Evolutionary conservation across 2,113 vertebrate species (phyloP).

Genomic region (Bujurquina vittata): DNA sequence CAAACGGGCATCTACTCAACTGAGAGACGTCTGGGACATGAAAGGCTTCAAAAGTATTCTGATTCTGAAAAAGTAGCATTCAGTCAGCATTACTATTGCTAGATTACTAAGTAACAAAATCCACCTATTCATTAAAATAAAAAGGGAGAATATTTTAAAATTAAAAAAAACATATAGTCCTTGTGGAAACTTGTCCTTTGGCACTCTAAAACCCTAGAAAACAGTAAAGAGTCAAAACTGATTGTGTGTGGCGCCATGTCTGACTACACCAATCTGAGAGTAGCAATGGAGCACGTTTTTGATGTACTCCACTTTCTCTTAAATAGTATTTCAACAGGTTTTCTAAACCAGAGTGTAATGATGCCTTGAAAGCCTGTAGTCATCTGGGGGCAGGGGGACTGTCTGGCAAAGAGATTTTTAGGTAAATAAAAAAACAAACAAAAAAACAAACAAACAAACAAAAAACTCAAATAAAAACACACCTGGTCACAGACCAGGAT

Average conservation of each 20-base stretch:
- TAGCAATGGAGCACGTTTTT: constrained; percentile 16
- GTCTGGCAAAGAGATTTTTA: constrained; percentile 44
- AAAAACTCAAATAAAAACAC: constrained; percentile 51
- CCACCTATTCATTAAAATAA: too few relatives aligned
- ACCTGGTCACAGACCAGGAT: constrained; percentile 62
- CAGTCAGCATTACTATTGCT: too few relatives aligned
- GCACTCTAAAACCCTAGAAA: neutral
- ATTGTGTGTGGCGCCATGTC: neutral
- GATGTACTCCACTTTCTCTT: constrained; percentile 34
- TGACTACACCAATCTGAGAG: neutral
- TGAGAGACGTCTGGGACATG: too few relatives aligned
- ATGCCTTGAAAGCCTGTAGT: constrained; percentile 42
- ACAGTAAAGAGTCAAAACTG: neutral
- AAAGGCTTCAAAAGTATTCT: too few relatives aligned
- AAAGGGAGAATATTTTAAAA: too few relatives aligned
- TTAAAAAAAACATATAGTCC: too few relatives aligned
- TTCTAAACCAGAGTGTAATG: constrained; percentile 29
- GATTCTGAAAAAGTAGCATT: too few relatives aligned
- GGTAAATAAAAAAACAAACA: constrained; percentile 26
- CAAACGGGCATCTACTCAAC: too few relatives aligned
- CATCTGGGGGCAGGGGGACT: constrained; percentile 50
- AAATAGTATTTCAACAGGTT: constrained; percentile 48
- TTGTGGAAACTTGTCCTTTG: too few relatives aligned
- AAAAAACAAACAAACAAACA: neutral
- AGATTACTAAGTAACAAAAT: too few relatives aligned